Base-by-base conservation (phyloP, 1,140 invertebrate genomes). In the Musca vetustissima region DNA sequence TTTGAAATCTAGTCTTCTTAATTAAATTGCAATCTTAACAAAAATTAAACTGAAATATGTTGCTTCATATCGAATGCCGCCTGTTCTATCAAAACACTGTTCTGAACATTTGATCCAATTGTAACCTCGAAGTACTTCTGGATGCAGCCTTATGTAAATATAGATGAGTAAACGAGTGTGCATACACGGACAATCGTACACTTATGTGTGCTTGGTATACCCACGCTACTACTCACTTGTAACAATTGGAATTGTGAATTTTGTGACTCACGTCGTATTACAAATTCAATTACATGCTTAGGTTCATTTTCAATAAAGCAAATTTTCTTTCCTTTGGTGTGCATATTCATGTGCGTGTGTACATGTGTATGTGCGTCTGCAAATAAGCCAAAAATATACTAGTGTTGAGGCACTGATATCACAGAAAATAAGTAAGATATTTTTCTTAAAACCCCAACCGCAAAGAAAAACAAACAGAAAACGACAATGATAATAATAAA, bases 211-310 rank as follows among this genome's bases (percentile, higher is more conserved):
- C n/a, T n/a, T n/a, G n/a, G n/a, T 50, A 50, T 50, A 50, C 17
- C 21, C 36, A 2, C 49, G 49, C 17, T 21, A 21, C 49, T 21
- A 19, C 1, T 21, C 17, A 28, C 15, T 25, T 57, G 57, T 43
- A 61, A 32, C 57, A 61, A 61, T 61, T 61, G 28, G 19, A 61
- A 61, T 61, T 61, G 57, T 61, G 57, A 61, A 61, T 61, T 43
- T 61, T 61, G 57, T 61, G 28, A 61, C 57, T 61, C 57, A 61
- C 57, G 57, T 61, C 57, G 57, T 32, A 61, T 61, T 61, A 61
- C 57, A 61, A 61, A 61, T 61, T 61, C 57, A 61, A 61, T 61
- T 61, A 61, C 57, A 61, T 61, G 57, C 57, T 61, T 36, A 61
- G 57, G 57, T 61, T 61, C 57, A 61, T 61, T 61, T 61, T 61